A percentile compares a stretch with the other conserved stretches of the same genome.
phyloP scores from a whole-genome alignment of 2,888 invertebrate genomes.

The Ditula angustiorana region DNA sequence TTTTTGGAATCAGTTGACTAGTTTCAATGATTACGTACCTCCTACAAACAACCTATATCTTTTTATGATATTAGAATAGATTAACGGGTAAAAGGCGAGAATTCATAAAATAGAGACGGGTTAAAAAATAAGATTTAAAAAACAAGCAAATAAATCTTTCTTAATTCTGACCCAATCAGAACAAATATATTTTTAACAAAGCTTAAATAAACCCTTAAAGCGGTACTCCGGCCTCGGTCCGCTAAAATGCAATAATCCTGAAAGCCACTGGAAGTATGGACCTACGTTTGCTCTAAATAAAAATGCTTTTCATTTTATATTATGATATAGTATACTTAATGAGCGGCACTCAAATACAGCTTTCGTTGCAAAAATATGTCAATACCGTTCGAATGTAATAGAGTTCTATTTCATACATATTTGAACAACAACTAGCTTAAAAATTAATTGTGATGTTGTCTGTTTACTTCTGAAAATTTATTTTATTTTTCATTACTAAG shows the following conservation, averaged over 20 bases:
- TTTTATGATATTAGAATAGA: too few species aligned
- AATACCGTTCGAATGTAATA: slow-evolving; percentile 27
- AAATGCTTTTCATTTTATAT: slow-evolving; percentile 21
- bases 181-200: slow-evolving; percentile 23
- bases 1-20: too few species aligned
- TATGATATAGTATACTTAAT: not conserved
- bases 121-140: not conserved
- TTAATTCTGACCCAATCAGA: slow-evolving; percentile 15
- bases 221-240: slow-evolving; percentile 25
- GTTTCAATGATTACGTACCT: too few species aligned
- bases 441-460: too few species aligned
- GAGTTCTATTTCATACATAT: slow-evolving; percentile 30
- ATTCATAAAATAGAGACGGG: not conserved
- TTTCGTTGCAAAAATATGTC: slow-evolving; percentile 22
- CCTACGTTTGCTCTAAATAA: slow-evolving; percentile 6
- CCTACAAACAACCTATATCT: too few species aligned
- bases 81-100: not conserved
- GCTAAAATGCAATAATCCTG: slow-evolving; percentile 41
- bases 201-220: slow-evolving; percentile 33
- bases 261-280: slow-evolving; percentile 26
- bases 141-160: slow-evolving; percentile 12
- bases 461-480: too few species aligned
- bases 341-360: not conserved
- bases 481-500: too few species aligned
- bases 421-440: slow-evolving; percentile 22